These are phyloP conservation scores for Nylanderia fulva DNA, from an alignment of 1,140 invertebrate genomes.

Conservation along the genomic window DNA sequence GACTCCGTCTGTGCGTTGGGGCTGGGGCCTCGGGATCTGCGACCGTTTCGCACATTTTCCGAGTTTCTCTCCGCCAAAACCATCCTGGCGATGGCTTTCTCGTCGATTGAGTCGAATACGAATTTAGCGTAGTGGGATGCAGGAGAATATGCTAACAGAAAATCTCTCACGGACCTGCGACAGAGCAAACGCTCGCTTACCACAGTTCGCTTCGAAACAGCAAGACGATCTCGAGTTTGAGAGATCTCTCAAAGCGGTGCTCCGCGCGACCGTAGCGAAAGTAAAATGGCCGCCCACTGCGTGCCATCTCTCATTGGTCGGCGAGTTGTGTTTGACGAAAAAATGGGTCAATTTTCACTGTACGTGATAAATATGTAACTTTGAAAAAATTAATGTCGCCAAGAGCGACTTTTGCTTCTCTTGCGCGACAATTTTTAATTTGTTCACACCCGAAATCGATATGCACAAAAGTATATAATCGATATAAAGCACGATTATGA, in stretches of 20 bases:
- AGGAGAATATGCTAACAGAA: background rate
- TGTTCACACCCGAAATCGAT: no score
- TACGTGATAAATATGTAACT: background rate
- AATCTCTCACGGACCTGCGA: background rate
- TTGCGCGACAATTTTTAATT: no score
- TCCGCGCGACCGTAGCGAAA: slow-evolving; percentile 83
- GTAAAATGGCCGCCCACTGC: slow-evolving; percentile 77
- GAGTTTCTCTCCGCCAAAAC: slow-evolving; percentile 94
- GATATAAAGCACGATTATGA: no score
- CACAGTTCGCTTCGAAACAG: slow-evolving; percentile 9
- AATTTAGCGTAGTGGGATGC: background rate
- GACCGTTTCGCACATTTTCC: slow-evolving; percentile 93
- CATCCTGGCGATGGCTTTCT: slow-evolving; percentile 85
- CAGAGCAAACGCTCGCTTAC: background rate
- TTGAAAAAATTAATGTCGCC: background rate
- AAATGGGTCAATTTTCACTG: background rate
- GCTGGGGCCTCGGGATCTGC: slow-evolving; percentile 94
- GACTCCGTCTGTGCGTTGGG: slow-evolving; percentile 94
- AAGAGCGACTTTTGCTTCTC: no score
- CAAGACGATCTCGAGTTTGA: background rate
- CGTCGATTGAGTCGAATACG: background rate
- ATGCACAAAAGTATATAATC: no score
- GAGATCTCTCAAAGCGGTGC: slow-evolving; percentile 28
- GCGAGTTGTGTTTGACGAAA: background rate
- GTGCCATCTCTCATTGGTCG: slow-evolving; percentile 75